Percentiles rank a stretch among this genome's conserved stretches.
phyloP scores from a whole-genome alignment of 2,113 vertebrate species.

The Myxocyprinus asiaticus region DNA sequence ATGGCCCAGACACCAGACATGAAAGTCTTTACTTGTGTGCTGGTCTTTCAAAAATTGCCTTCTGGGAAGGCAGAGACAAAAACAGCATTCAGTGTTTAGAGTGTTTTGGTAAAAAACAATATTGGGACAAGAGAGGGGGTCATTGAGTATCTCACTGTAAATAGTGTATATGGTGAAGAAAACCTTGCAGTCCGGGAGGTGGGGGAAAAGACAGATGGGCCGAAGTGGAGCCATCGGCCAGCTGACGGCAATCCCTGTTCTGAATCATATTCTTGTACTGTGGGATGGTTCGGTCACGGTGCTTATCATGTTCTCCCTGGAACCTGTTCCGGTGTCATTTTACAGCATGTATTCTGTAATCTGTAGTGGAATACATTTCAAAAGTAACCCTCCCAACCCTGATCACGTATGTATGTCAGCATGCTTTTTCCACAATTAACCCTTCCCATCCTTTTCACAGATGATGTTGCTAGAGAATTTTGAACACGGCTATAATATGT shows the following conservation, averaged over 20 bases:
- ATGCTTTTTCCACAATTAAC: too few relatives aligned
- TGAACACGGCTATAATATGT: too few relatives aligned
- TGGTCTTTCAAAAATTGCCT: slow-evolving; percentile 59
- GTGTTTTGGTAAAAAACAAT: slow-evolving; percentile 65
- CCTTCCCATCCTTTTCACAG: too few relatives aligned
- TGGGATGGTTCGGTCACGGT: slow-evolving; percentile 64
- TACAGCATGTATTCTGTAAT: too few relatives aligned
- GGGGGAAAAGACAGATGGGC: slow-evolving; percentile 65
- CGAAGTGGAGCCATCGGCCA: slow-evolving; percentile 58
- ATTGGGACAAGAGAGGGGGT: slow-evolving; percentile 64
- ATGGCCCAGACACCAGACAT: slow-evolving; percentile 20
- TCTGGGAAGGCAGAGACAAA: slow-evolving; percentile 64
- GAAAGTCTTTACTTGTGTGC: slow-evolving; percentile 57
- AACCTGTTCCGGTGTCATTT: slow-evolving; percentile 57
- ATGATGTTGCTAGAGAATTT: too few relatives aligned
- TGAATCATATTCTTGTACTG: slow-evolving; percentile 72
- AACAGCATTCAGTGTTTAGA: slow-evolving; percentile 65
- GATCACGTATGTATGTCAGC: too few relatives aligned
- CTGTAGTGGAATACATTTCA: too few relatives aligned
- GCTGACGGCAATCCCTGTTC: slow-evolving; percentile 62
- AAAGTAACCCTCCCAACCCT: too few relatives aligned
- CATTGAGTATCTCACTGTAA: slow-evolving; percentile 63
- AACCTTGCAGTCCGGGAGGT: slow-evolving; percentile 51
- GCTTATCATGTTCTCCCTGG: slow-evolving; percentile 73
- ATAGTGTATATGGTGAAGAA: slow-evolving; percentile 16